Conservation (phyloP, 2,797 vertebrate genomes). For the Clarias laeviceps region DNA sequence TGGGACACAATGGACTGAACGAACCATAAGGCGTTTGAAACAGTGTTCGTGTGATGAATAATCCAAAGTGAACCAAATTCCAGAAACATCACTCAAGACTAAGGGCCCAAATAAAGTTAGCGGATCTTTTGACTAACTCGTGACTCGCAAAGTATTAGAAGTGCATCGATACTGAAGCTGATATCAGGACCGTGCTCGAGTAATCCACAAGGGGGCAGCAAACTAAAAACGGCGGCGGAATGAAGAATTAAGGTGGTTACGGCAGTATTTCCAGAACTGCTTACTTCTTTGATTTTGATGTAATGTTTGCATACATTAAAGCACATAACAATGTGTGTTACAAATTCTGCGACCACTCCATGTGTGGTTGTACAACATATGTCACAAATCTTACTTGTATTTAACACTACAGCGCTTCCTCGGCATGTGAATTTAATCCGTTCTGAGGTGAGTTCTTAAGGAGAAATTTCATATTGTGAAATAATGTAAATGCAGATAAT, state of each 20-base stretch:
- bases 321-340: background rate
- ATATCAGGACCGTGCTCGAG: background rate
- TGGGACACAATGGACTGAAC: background rate
- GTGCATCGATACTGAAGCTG: background rate
- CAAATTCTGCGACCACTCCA: background rate
- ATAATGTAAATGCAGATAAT: too few relatives aligned
- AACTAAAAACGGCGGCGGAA: background rate
- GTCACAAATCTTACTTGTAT: background rate
- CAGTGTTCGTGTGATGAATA: background rate
- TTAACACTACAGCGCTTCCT: too few relatives aligned
- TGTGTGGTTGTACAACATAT: background rate
- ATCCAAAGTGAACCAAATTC: background rate
- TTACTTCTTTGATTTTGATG: background rate
- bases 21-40: background rate
- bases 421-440: too few relatives aligned
- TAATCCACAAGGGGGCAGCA: background rate
- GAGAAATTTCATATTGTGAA: too few relatives aligned
- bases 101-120: background rate
- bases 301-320: background rate
- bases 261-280: background rate
- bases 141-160: background rate
- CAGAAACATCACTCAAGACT: background rate
- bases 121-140: background rate
- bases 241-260: background rate
- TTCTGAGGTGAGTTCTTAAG: too few relatives aligned